These are phyloP conservation scores for Trichechus manatus DNA, from an alignment of 2,113 vertebrate genomes.

Conservation along the genomic window DNA sequence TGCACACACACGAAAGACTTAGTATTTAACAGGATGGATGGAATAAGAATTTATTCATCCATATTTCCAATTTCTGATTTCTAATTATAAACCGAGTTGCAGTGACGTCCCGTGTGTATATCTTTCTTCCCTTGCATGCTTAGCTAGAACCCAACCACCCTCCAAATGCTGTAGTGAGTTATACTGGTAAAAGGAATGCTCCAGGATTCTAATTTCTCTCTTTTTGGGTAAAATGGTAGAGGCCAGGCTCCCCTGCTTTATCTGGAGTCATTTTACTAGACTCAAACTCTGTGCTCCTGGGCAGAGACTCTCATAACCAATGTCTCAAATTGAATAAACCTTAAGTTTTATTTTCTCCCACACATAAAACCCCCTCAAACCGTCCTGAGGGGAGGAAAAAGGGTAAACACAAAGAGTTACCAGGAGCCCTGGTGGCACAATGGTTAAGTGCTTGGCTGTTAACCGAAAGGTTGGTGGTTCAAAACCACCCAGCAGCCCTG, in stretches of 20 bases:
- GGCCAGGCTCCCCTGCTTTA: background rate
- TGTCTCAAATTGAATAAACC: background rate
- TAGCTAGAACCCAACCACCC: accelerated
- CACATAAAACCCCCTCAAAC: background rate
- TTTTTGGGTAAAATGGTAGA: background rate
- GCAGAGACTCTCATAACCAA: background rate
- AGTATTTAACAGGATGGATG: background rate
- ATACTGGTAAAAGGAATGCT: background rate
- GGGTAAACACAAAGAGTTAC: background rate
- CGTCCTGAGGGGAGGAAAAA: background rate
- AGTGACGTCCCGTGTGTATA: background rate
- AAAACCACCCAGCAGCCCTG: no score
- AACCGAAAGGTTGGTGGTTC: no score
- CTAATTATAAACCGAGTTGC: background rate
- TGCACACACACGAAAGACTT: background rate
- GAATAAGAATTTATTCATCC: background rate
- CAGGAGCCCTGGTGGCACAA: no score
- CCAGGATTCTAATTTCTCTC: background rate
- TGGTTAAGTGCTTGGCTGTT: no score
- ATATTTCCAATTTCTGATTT: background rate
- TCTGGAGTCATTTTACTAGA: background rate
- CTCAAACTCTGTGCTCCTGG: background rate
- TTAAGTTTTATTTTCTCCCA: background rate
- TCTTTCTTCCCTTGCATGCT: background rate
- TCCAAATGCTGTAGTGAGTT: accelerated